Evolutionary conservation across 1,140 invertebrate species (phyloP), one percentile per base, ranked within the genome.

Genomic region (Phortica variegata): DNA sequence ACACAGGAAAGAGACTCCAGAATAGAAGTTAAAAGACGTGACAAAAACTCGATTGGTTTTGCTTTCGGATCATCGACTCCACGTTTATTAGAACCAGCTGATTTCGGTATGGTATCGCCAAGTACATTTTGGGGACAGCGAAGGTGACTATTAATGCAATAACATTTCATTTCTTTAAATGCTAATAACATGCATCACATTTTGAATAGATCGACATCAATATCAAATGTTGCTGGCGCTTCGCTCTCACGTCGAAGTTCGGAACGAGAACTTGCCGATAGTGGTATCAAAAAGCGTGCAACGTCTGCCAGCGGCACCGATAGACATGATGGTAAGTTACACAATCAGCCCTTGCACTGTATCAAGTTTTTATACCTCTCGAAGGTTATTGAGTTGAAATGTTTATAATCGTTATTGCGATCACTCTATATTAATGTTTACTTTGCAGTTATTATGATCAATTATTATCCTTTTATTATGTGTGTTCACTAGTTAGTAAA

Each of bases 61-160:
- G 91, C 90, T 26, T 93, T 93, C 78, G 91, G 91, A 32, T 93
- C 90, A 62, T 93, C 90, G 45, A 92, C 90, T 38, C 90, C 91
- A 43, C 80, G 91, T 47, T 87, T 92, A 80, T 77, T 93, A 58
- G 90, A 93, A 66, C 88, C 88, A 19, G 84, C 86, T 31, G 88
- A 91, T 75, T 85, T 86, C 47, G 84, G 85, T 38, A 55, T 60
- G 46, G 59, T 75, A 50, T 74, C 70, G 49, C 68, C 70, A 44
- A 75, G 66, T 49, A 84, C 85, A 44, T 90, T 88, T 79, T 91
- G 88, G 89, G 87, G 86, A 42, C 84, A 87, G 61, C 82, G 89
- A 75, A 82, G 83, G 84, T 85, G 63, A 52, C 46, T 15, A 2
- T 15, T 3, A 40, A 13, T 48, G 17, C 8, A 43, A 32, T 37